These are phyloP conservation scores for Coendou prehensilis DNA, from an alignment of 2,797 vertebrate species.

Conservation along the genomic window DNA sequence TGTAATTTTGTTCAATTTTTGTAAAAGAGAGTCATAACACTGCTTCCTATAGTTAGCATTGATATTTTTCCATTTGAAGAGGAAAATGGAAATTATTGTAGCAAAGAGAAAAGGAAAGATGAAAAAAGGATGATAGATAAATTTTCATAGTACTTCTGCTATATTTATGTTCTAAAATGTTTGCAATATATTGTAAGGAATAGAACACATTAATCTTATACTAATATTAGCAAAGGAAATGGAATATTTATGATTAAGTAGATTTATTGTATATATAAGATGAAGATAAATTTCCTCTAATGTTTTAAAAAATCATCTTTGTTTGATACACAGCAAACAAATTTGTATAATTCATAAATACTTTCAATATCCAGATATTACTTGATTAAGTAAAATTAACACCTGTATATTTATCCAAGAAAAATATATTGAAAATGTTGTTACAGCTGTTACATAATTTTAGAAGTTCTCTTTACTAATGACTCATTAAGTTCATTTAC, in stretches of 20 bases:
- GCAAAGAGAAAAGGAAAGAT: neutral
- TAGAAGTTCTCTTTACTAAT: neutral
- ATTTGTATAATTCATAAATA: conserved; percentile 2
- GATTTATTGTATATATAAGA: neutral
- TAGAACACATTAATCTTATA: neutral
- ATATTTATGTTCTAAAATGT: neutral
- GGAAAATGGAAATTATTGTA: neutral
- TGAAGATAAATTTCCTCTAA: neutral
- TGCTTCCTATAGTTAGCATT: neutral
- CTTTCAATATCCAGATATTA: neutral
- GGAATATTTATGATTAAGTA: neutral
- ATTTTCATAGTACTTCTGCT: neutral
- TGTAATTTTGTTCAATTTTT: neutral
- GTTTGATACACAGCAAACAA: neutral
- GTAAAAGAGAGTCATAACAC: neutral
- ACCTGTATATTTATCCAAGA: neutral
- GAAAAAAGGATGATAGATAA: neutral
- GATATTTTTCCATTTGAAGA: neutral
- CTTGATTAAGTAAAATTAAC: conserved; percentile 39
- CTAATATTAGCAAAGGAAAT: neutral
- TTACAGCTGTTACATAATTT: neutral
- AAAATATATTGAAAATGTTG: neutral
- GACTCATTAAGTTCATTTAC: neutral
- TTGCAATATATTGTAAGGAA: neutral
- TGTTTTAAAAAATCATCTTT: conserved; percentile 5